Conservation (phyloP, 2,797 vertebrate species). For the Periparus ater region DNA sequence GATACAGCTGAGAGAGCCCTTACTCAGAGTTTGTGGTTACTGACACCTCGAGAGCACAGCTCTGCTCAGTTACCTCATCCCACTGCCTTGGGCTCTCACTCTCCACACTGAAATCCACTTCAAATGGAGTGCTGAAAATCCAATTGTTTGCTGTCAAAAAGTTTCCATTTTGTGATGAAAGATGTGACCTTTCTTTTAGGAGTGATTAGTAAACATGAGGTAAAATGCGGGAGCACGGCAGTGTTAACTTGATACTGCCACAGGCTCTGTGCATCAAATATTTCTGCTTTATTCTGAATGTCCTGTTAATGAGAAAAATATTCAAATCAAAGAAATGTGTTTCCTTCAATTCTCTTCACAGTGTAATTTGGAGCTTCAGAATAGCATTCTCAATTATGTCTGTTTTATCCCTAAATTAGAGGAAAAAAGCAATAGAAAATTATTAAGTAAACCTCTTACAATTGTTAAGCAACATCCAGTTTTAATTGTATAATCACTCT, state of each 20-base stretch:
- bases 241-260: conserved; percentile 44
- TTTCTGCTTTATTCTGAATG: conserved; percentile 50
- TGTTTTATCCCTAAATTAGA: conserved; percentile 26
- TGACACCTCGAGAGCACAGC: not conserved
- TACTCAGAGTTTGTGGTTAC: not conserved
- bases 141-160: conserved; percentile 29
- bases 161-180: conserved; percentile 52
- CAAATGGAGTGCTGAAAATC: not conserved
- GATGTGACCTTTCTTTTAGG: conserved; percentile 47
- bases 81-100: not conserved
- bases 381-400: conserved; percentile 30
- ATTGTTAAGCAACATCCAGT: conserved; percentile 23
- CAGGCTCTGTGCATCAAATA: conserved; percentile 50
- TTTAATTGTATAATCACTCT: conserved; percentile 46
- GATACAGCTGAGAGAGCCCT: not conserved
- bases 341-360: conserved; percentile 39
- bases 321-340: conserved; percentile 57
- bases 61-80: not conserved
- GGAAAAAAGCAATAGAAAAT: not conserved
- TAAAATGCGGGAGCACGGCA: not conserved
- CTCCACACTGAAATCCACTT: not conserved
- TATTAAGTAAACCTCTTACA: conserved; percentile 1
- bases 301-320: conserved; percentile 65
- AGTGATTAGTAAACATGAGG: conserved; percentile 66
- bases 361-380: conserved; percentile 15